phyloP scores from a whole-genome alignment of 2,888 invertebrate genomes.

The Iphiclides podalirius region DNA sequence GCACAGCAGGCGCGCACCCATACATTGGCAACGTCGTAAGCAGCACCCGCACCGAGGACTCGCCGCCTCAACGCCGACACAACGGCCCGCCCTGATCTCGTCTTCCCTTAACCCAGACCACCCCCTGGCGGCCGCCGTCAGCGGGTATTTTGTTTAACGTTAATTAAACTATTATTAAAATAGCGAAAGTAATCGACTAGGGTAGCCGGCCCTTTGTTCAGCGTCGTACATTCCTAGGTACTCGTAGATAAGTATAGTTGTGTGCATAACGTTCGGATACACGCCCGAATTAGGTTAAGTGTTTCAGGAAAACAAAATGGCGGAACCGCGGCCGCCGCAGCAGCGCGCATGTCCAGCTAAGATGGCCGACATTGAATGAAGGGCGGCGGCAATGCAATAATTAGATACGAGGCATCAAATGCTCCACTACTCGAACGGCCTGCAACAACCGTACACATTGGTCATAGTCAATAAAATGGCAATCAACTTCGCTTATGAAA shows the following conservation, averaged over 20 bases:
- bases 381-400: constrained; percentile 58
- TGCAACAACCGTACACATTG: constrained; percentile 65
- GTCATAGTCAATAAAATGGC: constrained; percentile 74
- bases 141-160: constrained; percentile 48
- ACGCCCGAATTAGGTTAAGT: constrained; percentile 65
- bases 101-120: too few species aligned
- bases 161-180: constrained; percentile 49
- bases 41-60: too few species aligned
- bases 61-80: constrained; percentile 24
- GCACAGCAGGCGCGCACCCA: constrained; percentile 77
- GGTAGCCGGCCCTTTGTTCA: constrained; percentile 57
- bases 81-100: constrained; percentile 40
- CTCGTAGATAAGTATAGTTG: constrained; percentile 22
- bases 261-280: constrained; percentile 12
- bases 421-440: constrained; percentile 35
- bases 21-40: constrained; percentile 57
- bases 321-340: constrained; percentile 38
- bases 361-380: constrained; percentile 53
- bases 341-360: constrained; percentile 63
- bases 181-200: constrained; percentile 57
- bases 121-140: constrained; percentile 26
- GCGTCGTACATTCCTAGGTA: constrained; percentile 44
- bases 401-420: constrained; percentile 62
- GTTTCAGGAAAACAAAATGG: constrained; percentile 70
- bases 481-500: constrained; percentile 79